Base-by-base conservation (phyloP, 2,113 vertebrate species). In the Nyctereutes procyonoides region DNA sequence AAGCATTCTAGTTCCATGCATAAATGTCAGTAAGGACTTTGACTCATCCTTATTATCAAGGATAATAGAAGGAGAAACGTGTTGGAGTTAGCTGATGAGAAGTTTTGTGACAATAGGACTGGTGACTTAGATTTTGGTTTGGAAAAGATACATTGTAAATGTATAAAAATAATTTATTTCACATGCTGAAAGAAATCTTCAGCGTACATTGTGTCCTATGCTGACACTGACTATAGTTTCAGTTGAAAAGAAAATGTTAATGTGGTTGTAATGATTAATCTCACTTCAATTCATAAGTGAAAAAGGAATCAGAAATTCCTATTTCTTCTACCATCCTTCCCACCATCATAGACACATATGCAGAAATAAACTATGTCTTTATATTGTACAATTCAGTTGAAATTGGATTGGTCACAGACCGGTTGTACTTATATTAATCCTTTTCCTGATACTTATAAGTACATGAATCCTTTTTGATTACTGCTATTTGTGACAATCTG, bases 381-480 rank as follows among this genome's bases (percentile, higher is more conserved):
- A 55, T 55, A 71, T 67, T 83, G 24, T 62, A 81, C 62, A 90
- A 77, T 95, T 95, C 63, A 55, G 1, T 93, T 80, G 67, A 93
- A 95, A 97, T 76, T 95, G 92, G 81, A 90, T 96, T 94, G 83
- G 74, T 88, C 92, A 96, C 90, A 95, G 87, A 83, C 43, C 60
- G 55, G 51, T 71, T 97, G 43, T 83, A 19, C 32, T 96, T 58
- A 24, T 76, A 92, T 95, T 92, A 96, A 97, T 96, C 92, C 84
- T 88, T 95, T 92, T 94, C 48, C 53, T 94, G 69, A 71, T 87
- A 71, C 38, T 81, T 87, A 80, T 90, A 97, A 96, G 58, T 95
- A 92, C 84, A 90, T 56, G 87, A 87, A 96, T 93, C 6, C 55
- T 81, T 98, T 93, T 43, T 92, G 86, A 92, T 97, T 95, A 63